Evolutionary conservation across 2,113 vertebrate genomes (phyloP).

Genomic region (Pyrgilauda ruficollis): DNA sequence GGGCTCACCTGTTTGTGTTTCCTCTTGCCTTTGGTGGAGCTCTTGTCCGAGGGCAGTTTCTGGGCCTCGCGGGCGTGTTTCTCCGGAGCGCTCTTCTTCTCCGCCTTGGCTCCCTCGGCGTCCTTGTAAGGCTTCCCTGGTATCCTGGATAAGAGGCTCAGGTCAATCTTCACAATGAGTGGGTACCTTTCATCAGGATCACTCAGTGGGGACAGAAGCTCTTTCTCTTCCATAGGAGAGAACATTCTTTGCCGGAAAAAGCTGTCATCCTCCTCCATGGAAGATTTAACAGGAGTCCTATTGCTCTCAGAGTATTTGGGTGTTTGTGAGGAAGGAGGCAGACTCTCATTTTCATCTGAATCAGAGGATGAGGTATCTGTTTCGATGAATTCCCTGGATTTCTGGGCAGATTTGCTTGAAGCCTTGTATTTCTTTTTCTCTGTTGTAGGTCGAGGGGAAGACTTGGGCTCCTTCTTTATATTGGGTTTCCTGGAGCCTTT

Average conservation of each 20-base stretch:
- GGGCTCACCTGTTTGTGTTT: slow-evolving; percentile 85
- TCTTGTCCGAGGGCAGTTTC: slow-evolving; percentile 86
- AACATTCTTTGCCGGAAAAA: slow-evolving; percentile 87
- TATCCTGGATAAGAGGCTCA: slow-evolving; percentile 89
- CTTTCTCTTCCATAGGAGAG: slow-evolving; percentile 96
- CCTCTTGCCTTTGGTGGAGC: slow-evolving; percentile 88
- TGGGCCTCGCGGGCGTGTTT: slow-evolving; percentile 84
- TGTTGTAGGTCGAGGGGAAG: slow-evolving; percentile 83
- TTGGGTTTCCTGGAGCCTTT: slow-evolving; percentile 94
- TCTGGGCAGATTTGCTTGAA: slow-evolving; percentile 86
- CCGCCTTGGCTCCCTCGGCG: slow-evolving; percentile 80
- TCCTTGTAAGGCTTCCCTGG: slow-evolving; percentile 93
- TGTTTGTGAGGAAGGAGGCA: slow-evolving; percentile 93
- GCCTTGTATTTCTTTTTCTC: slow-evolving; percentile 92
- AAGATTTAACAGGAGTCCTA: slow-evolving; percentile 87
- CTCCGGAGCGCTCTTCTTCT: slow-evolving; percentile 84
- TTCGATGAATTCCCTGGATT: slow-evolving; percentile 93
- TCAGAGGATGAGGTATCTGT: slow-evolving; percentile 96
- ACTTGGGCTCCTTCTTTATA: slow-evolving; percentile 93
- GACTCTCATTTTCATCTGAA: slow-evolving; percentile 95
- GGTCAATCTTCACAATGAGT: slow-evolving; percentile 95
- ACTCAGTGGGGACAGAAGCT: slow-evolving; percentile 93
- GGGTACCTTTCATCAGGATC: slow-evolving; percentile 90
- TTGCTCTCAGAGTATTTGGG: slow-evolving; percentile 94
- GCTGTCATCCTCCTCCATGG: slow-evolving; percentile 83